phyloP scores from a whole-genome alignment of 2,113 vertebrate species.

The Pelmatolapia mariae region DNA sequence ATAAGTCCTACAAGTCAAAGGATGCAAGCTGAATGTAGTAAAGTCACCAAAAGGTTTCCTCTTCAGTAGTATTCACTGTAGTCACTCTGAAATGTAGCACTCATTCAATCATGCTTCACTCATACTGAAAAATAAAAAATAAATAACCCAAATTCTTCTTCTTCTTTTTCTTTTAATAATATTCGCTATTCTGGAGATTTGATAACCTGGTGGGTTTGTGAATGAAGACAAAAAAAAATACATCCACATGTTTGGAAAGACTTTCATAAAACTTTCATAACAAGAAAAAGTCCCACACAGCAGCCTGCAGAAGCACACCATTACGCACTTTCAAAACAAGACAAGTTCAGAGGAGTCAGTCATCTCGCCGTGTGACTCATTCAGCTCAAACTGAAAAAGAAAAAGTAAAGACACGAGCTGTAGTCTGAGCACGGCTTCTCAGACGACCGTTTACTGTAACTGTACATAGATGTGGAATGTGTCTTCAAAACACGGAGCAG shows the following conservation, averaged over 20 bases:
- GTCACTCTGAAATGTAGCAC: background rate
- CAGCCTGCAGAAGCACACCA: background rate
- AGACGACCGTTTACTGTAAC: background rate
- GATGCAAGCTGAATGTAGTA: background rate
- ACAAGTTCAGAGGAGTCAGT: background rate
- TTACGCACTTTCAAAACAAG: background rate
- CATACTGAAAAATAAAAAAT: background rate
- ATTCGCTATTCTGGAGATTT: background rate
- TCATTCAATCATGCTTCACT: background rate
- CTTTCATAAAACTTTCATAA: background rate
- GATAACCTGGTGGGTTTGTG: background rate
- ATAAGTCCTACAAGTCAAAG: background rate
- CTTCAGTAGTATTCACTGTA: background rate
- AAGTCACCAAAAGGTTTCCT: background rate
- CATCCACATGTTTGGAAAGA: background rate
- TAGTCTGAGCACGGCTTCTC: background rate
- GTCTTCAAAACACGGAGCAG: constrained; percentile 10
- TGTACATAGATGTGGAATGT: background rate
- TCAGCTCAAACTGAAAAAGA: background rate
- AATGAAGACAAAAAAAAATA: background rate
- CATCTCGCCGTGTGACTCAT: background rate
- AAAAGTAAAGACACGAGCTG: background rate
- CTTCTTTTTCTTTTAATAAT: background rate
- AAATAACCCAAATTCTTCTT: background rate
- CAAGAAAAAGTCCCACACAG: background rate